phyloP scores from a whole-genome alignment of 2,797 vertebrate species.

The Neomorphus geoffroyi region DNA sequence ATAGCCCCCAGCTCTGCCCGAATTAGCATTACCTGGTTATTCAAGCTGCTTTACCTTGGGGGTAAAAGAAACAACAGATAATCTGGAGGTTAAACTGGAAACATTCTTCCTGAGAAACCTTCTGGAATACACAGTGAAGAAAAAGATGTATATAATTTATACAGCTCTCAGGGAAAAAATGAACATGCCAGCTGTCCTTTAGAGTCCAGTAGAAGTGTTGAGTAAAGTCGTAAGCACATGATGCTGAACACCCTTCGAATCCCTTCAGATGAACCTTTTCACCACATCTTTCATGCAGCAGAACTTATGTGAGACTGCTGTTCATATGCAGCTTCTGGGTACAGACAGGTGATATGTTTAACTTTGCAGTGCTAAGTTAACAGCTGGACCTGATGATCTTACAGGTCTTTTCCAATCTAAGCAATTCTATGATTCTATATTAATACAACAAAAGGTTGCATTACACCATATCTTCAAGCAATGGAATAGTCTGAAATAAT shows the following conservation, averaged over 20 bases:
- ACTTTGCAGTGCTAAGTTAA: too few species aligned
- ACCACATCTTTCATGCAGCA: not conserved
- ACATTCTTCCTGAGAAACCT: conserved; percentile 29
- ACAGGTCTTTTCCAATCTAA: too few species aligned
- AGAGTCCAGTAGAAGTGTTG: not conserved
- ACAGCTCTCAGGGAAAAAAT: not conserved
- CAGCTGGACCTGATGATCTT: too few species aligned
- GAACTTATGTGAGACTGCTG: not conserved
- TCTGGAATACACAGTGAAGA: not conserved
- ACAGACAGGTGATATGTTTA: not conserved
- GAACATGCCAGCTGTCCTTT: not conserved
- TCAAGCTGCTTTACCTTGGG: conserved; percentile 4
- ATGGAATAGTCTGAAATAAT: not conserved
- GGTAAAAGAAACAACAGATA: conserved; percentile 20
- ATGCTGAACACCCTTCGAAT: not conserved
- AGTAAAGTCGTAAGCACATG: not conserved
- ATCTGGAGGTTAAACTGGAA: conserved; percentile 53
- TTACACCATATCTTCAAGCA: not conserved
- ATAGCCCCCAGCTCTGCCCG: not conserved
- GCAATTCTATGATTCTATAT: not conserved
- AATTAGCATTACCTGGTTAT: conserved; percentile 6
- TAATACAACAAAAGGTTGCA: not conserved
- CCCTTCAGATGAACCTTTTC: not conserved
- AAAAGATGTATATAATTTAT: not conserved
- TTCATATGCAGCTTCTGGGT: not conserved